Evolutionary conservation across 1,140 invertebrate species (phyloP), one percentile per base, ranked within the genome.

Genomic region (Drosophila micromelanica): DNA sequence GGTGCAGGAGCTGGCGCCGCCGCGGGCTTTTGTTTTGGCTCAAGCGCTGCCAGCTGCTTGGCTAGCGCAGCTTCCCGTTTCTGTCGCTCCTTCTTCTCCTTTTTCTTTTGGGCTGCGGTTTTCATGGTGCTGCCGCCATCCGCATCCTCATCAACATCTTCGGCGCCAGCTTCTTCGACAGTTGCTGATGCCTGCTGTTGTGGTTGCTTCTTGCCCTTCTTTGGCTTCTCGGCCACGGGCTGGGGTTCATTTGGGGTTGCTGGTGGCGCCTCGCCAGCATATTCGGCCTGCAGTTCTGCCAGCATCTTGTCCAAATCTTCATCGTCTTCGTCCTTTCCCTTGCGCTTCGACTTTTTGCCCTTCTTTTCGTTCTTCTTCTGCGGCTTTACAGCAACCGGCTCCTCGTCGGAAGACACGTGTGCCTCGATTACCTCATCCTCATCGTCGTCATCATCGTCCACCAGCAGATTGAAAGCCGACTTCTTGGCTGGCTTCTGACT

Each of bases 261-360:
- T 4, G 78, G 74, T n/a, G 43, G 73, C 84, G 93, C 91, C 93
- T 94, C 62, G 30, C 95, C 95, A 61, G 95, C 93, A 93, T 96
- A 96, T 92, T 97, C 96, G 90, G 96, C 93, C 93, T 96, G 94
- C 69, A 96, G 92, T 92, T 97, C 96, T 23, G 96, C 96, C 74
- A 98, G 92, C 46, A 97, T 95, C 92, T 96, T 96, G 86, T 98
- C 96, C 68, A 97, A 93, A 90, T 97, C 96, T 81, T 97, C 96
- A 8, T 92, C 91, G 9, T 92, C 91, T 56, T 96, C 95, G 79
- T 96, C 95, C 35, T 90, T 91, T 5, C 95, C 94, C 92, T 95
- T 96, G 85, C 95, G 96, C 82, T 94, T 96, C 17, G 92, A 78
- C 80, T 96, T 96, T 86, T 96, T 96, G 9, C 94, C 93, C 91